Evolutionary conservation across 2,797 vertebrate species (phyloP).

Genomic region (Tenualosa thibaudeaui): DNA sequence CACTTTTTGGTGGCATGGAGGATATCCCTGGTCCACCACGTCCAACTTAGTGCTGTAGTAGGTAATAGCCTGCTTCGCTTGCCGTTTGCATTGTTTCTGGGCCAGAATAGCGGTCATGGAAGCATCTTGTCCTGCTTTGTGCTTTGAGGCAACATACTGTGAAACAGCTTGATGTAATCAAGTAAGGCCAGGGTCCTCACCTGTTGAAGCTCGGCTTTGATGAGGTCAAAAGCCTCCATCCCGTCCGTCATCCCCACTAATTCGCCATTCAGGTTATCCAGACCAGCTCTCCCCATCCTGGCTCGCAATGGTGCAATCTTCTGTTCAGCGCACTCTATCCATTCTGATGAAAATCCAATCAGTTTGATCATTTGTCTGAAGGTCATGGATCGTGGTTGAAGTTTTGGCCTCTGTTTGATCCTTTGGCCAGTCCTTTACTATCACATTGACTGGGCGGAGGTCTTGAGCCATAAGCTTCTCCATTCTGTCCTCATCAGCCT

Average conservation of each 20-base stretch:
- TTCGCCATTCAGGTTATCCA: no score
- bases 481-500: no score
- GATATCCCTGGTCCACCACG: slow-evolving; percentile 24
- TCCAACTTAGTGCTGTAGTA: slow-evolving; percentile 41
- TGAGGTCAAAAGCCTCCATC: no score
- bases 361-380: background rate
- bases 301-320: background rate
- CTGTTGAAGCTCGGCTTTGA: background rate
- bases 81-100: slow-evolving; percentile 18
- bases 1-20: slow-evolving; percentile 31
- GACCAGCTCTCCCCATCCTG: background rate
- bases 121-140: background rate
- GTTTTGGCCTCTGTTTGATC: no score
- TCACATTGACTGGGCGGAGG: no score
- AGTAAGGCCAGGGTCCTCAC: slow-evolving; percentile 30
- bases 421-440: no score
- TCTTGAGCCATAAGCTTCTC: no score
- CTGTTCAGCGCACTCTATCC: background rate
- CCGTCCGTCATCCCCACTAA: no score
- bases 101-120: slow-evolving; percentile 33
- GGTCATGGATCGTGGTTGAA: background rate
- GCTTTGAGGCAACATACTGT: slow-evolving; percentile 28
- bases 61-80: slow-evolving; percentile 30
- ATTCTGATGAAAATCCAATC: background rate
- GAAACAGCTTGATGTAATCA: slow-evolving; percentile 27